A percentile compares a stretch with the other conserved stretches of the same genome.
phyloP scores from a whole-genome alignment of 2,113 vertebrate species.

The Trochalopteron elliotii region DNA sequence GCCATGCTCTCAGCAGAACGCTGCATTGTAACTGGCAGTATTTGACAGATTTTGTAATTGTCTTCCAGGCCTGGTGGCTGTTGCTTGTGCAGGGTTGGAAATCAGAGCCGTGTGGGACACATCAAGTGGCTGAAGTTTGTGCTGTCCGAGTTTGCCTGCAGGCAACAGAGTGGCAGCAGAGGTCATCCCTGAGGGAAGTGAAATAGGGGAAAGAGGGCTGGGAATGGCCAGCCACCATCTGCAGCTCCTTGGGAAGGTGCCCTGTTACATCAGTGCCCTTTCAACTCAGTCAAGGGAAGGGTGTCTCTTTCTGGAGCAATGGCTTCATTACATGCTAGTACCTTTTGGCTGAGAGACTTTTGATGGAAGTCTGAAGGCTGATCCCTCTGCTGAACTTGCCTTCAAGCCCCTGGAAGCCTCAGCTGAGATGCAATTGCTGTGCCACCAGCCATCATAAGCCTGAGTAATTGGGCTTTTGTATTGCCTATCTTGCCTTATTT shows the following conservation, averaged over 20 bases:
- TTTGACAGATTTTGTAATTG: slow-evolving; percentile 48
- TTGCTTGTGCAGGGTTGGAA: neutral
- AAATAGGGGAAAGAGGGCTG: neutral
- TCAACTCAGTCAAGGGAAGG: neutral
- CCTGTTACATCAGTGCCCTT: neutral
- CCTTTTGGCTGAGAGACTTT: neutral
- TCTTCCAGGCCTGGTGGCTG: slow-evolving; percentile 31
- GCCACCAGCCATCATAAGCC: neutral
- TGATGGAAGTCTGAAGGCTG: neutral
- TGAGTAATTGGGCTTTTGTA: neutral
- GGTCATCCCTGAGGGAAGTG: neutral
- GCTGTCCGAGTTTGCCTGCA: neutral
- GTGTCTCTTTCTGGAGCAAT: neutral
- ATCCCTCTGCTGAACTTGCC: neutral
- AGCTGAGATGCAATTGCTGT: neutral
- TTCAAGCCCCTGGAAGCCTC: neutral
- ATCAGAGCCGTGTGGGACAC: slow-evolving; percentile 2
- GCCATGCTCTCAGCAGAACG: neutral
- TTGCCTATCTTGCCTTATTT: slow-evolving; percentile 20
- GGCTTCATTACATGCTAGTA: neutral
- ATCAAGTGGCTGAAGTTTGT: neutral
- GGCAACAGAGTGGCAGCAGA: neutral
- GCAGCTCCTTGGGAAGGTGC: neutral
- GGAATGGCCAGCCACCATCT: neutral
- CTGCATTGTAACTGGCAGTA: slow-evolving; percentile 1